phyloP scores from a whole-genome alignment of 2,797 vertebrate genomes.

The Phoxinus dragarum region DNA sequence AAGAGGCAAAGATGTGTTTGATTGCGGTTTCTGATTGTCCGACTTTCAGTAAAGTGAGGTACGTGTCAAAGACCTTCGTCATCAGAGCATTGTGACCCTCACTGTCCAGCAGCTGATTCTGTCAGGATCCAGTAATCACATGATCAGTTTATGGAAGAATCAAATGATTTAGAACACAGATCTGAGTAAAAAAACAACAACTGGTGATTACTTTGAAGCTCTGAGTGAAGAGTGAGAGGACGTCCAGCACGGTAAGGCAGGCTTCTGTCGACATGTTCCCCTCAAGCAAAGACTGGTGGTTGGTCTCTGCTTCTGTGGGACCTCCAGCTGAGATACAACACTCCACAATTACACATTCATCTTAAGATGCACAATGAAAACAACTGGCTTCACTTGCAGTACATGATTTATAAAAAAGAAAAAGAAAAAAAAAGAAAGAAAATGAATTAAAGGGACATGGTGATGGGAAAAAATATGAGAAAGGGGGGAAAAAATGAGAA shows the following conservation, averaged over 20 bases:
- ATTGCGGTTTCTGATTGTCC: conserved; percentile 91
- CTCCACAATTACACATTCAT: conserved; percentile 4
- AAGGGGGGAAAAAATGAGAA: too few relatives aligned
- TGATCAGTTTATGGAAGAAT: conserved; percentile 3
- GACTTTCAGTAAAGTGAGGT: conserved; percentile 90
- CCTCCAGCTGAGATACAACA: conserved; percentile 76
- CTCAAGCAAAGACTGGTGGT: conserved; percentile 92
- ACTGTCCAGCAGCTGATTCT: conserved; percentile 91
- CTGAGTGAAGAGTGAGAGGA: conserved; percentile 90
- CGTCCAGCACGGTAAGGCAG: conserved; percentile 89
- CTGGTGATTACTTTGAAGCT: conserved; percentile 87
- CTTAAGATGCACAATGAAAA: not conserved
- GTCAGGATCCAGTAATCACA: conserved; percentile 59
- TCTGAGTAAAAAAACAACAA: not conserved
- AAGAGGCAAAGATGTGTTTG: conserved; percentile 90
- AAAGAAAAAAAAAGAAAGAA: too few relatives aligned
- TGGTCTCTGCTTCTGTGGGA: conserved; percentile 89
- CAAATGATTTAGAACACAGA: not conserved
- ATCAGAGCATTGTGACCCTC: conserved; percentile 95
- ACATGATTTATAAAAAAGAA: not conserved
- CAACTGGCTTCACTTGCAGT: too few relatives aligned
- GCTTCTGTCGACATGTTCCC: conserved; percentile 92
- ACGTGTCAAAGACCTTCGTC: conserved; percentile 96
- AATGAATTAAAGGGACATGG: too few relatives aligned
- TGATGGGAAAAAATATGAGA: too few relatives aligned